Percentiles rank a stretch among this genome's conserved stretches.
These are phyloP conservation scores for Pteronotus mesoamericanus DNA, from an alignment of 2,797 vertebrate genomes.

Conservation along the genomic window DNA sequence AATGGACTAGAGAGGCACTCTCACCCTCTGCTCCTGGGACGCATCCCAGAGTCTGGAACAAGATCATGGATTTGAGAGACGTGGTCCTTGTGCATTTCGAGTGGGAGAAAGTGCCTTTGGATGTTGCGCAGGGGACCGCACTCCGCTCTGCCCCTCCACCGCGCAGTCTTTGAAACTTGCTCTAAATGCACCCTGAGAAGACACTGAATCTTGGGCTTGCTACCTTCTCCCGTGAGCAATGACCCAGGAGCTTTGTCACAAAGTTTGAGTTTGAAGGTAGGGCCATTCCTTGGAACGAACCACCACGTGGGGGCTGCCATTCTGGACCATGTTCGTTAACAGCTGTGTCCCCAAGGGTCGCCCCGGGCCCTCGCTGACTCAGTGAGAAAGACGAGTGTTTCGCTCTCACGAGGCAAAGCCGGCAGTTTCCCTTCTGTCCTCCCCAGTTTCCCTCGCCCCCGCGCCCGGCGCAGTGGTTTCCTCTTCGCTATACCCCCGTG, in stretches of 20 bases:
- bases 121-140: neutral
- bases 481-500: too few species aligned
- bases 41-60: neutral
- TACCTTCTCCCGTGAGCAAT: neutral
- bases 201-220: neutral
- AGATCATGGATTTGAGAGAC: neutral
- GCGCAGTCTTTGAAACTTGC: neutral
- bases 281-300: neutral
- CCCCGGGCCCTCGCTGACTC: too few species aligned
- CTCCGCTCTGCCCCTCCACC: neutral
- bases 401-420: too few species aligned
- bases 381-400: too few species aligned
- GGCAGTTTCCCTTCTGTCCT: too few species aligned
- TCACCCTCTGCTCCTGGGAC: neutral
- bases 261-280: neutral
- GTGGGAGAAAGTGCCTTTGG: neutral
- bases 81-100: fast-evolving
- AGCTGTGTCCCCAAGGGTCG: neutral
- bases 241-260: neutral
- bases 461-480: too few species aligned
- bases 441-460: too few species aligned
- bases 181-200: neutral
- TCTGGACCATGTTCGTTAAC: neutral
- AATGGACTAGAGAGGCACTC: neutral
- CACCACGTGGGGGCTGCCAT: neutral